phyloP scores from a whole-genome alignment of 2,797 vertebrate genomes.

The Decapterus maruadsi region DNA sequence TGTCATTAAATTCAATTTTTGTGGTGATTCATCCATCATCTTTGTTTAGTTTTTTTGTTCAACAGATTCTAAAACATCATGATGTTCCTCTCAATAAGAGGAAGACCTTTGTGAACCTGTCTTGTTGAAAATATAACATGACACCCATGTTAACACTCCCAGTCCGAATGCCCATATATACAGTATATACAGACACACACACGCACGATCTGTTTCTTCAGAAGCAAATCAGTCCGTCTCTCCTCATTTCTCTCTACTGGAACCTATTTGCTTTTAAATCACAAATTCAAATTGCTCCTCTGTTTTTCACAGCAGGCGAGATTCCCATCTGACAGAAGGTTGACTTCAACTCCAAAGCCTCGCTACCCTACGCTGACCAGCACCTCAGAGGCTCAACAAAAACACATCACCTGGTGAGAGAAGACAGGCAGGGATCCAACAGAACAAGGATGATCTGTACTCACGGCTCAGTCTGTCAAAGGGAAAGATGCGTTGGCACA shows the following conservation, averaged over 20 bases:
- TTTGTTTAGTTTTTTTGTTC: neutral
- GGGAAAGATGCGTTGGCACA: neutral
- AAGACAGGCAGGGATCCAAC: constrained; percentile 23
- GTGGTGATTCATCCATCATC: neutral
- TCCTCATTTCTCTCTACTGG: neutral
- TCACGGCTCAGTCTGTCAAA: constrained; percentile 10
- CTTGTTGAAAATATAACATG: constrained; percentile 34
- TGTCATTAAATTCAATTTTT: neutral
- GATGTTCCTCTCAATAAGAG: constrained; percentile 24
- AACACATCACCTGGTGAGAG: constrained; percentile 47
- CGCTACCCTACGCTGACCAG: constrained; percentile 4
- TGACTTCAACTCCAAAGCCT: constrained; percentile 26
- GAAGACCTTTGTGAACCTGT: constrained; percentile 17
- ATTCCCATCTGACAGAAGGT: neutral
- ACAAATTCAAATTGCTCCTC: constrained; percentile 7
- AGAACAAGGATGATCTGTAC: constrained; percentile 23
- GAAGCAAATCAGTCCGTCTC: neutral
- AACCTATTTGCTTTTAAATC: neutral
- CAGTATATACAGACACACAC: no score
- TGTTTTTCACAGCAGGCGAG: constrained; percentile 14
- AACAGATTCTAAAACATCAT: neutral
- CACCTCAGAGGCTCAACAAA: constrained; percentile 6
- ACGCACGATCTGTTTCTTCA: constrained; percentile 5
- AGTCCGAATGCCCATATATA: constrained; percentile 2
- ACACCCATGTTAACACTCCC: constrained; percentile 31